Base-by-base conservation (phyloP, 2,888 invertebrate species). In the Pseudeuparius sepicola region DNA sequence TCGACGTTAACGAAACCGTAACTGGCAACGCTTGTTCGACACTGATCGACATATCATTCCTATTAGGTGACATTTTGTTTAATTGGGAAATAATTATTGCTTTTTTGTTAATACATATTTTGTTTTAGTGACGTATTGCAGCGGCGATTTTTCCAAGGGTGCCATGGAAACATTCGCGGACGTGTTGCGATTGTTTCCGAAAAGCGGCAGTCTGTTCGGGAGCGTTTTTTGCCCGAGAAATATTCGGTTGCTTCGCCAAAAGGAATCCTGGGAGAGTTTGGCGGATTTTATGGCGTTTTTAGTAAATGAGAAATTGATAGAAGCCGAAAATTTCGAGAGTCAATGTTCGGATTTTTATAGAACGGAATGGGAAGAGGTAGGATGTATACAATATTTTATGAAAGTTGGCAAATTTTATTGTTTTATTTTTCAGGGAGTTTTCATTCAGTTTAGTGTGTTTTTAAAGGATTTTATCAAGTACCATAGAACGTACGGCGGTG, bases 271-370 rank as follows among this genome's bases (percentile, higher is more conserved):
- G 58, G 39, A 43, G 3, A 39, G 34, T n/a, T 52, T 52, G 30
- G 52, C 53, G 2, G 36, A 41, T 27, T 48, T 57, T 27, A 38
- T 53, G 13, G 43, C 47, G 2, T 34, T 37, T 32, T 43, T 82
- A 51, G 53, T 82, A 31, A 61, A 65, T 4, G 60, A 69, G 26
- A 56, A 70, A 13, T 64, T 79, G 31, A 50, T 83, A 39, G 68
- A 62, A 3, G 65, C 75, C 10, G 73, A 77, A 27, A 63, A 67
- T 2, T 55, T 83, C 6, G 78, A 78, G 44, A 69, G 73, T 30
- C 74, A 79, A 46, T 78, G 78, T 46, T 60, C 80, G 20, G 71
- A 74, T 1, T 67, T 83, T 9, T 78, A 80, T 37, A 68, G 75
- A 45, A 68, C 71, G 43, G 75, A 78, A 38, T 82, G 80, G 79